These are phyloP conservation scores for Leptestheria dahalacensis DNA, from an alignment of 1,140 invertebrate species.

Conservation along the genomic window DNA sequence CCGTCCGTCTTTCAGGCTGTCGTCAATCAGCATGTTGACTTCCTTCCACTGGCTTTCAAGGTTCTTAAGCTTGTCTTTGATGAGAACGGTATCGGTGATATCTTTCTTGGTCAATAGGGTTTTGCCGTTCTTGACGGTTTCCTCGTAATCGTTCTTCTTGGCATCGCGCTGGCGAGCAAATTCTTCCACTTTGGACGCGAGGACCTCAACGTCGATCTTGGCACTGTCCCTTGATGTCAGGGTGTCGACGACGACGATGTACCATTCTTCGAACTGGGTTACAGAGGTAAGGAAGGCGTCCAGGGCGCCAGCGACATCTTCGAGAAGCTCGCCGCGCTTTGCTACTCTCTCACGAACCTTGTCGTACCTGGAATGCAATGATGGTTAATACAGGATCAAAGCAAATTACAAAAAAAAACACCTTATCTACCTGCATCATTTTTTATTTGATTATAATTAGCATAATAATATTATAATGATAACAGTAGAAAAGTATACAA, in stretches of 20 bases:
- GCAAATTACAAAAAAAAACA: not conserved
- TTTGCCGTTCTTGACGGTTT: slow-evolving; percentile 61
- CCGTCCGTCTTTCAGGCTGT: slow-evolving; percentile 64
- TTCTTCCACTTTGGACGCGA: slow-evolving; percentile 43
- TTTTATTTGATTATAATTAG: too few relatives aligned
- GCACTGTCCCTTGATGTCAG: slow-evolving; percentile 57
- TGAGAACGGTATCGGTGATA: slow-evolving; percentile 64
- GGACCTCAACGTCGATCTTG: slow-evolving; percentile 49
- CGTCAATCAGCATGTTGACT: slow-evolving; percentile 53
- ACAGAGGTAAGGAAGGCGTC: slow-evolving; percentile 53
- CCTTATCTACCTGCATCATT: not conserved
- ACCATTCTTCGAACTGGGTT: slow-evolving; percentile 50
- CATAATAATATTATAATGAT: too few relatives aligned
- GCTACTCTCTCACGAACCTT: slow-evolving; percentile 62
- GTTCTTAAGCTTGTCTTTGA: slow-evolving; percentile 74
- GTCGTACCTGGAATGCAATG: slow-evolving; percentile 47
- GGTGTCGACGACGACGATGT: slow-evolving; percentile 47
- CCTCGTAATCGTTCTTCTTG: slow-evolving; percentile 49
- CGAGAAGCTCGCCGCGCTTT: slow-evolving; percentile 62
- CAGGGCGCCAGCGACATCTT: slow-evolving; percentile 58
- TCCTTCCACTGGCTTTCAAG: slow-evolving; percentile 80
- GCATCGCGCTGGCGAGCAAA: slow-evolving; percentile 35
- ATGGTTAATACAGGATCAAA: not conserved
- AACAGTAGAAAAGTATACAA: too few relatives aligned
- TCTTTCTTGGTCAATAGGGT: slow-evolving; percentile 73